Base-by-base conservation (phyloP, 2,113 vertebrate species). In the Cyrtonyx montezumae region DNA sequence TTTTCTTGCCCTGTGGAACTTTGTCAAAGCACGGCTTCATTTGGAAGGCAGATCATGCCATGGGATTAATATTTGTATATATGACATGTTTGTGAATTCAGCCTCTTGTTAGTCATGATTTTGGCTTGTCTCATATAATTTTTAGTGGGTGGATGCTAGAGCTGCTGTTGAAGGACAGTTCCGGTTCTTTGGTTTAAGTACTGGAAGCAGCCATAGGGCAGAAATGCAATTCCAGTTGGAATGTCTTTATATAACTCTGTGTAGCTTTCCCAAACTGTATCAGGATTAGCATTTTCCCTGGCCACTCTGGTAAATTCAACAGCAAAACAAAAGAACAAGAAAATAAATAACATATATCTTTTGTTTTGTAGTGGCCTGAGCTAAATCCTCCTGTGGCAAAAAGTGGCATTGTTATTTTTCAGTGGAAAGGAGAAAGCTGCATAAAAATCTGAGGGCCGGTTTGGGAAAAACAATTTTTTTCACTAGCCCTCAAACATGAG, bases 41-140 rank as follows among this genome's bases (percentile, higher is more conserved):
- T 84, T 85, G 70, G 84, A 93, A 84, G 94, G 76, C 9, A 9
- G 80, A 94, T 92, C 40, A 6, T 84, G 56, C 91, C 91, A 58
- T 67, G 90, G 91, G 92, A 93, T 96, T 95, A 94, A 61, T 96
- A 90, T 95, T 95, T 96, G 88, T 89, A 85, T 70, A 74, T 94
- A 91, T 87, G 91, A 97, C 88, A 94, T 95, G 91, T 95, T 97
- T 97, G 93, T 86, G 61, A 95, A 89, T 96, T 94, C 92, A 32
- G 36, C 76, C 89, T 92, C 88, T 92, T 91, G 91, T 97, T 96
- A 97, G 97, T 97, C 96, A 94, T 97, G 91, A 67, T 96, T 96
- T 97, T 97, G 96, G 96, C 97, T 96, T 89, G 37, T 77, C 77
- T 82, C n/a, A 28, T 59, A 84, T 45, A 78, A 84, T 96, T 96